Evolutionary conservation across 2,888 invertebrate species (phyloP).

Genomic region (Pardosa pseudoannulata): DNA sequence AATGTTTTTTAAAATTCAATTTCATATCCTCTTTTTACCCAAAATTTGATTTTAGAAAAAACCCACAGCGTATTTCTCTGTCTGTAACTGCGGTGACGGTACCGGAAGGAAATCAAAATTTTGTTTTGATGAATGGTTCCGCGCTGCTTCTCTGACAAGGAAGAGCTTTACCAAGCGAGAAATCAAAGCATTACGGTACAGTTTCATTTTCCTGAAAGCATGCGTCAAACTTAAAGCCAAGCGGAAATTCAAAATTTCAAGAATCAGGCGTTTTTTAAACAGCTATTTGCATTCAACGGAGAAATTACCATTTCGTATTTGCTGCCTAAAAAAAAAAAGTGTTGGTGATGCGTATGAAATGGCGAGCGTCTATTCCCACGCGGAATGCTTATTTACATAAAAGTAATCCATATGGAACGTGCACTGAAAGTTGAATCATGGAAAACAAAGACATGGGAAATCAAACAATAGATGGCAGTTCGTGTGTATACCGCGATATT

Average conservation of each 20-base stretch:
- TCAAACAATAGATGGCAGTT: not conserved
- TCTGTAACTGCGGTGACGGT: no score
- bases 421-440: not conserved
- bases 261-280: slow-evolving; percentile 6
- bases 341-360: not conserved
- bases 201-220: slow-evolving; percentile 6
- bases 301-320: slow-evolving; percentile 4
- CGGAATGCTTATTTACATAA: not conserved
- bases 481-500: not conserved
- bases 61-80: no score
- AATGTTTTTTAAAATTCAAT: no score
- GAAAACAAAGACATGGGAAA: slow-evolving; percentile 1
- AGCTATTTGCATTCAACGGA: not conserved
- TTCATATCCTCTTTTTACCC: no score
- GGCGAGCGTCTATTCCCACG: not conserved
- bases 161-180: not conserved
- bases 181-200: not conserved
- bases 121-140: not conserved
- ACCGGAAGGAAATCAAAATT: no score
- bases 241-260: not conserved
- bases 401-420: slow-evolving; percentile 6
- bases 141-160: not conserved
- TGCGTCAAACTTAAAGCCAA: not conserved
- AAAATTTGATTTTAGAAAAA: no score
- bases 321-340: not conserved